Evolutionary conservation across 2,888 invertebrate genomes (phyloP), one percentile per base, ranked within the genome.

Genomic region (Ennomos erosarius): DNA sequence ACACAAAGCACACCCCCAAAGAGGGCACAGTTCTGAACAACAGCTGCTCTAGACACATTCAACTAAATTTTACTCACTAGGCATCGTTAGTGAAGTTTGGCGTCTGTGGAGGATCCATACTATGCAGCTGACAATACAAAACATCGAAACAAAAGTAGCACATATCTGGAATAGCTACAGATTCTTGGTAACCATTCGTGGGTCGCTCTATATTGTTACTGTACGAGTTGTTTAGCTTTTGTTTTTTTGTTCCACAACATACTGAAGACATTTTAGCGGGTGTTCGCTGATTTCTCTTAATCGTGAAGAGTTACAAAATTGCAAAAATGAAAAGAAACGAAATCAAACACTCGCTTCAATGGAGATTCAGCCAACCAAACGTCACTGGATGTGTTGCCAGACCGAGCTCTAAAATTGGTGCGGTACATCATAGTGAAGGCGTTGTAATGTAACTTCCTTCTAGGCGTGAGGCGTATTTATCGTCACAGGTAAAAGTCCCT

Each of bases 141-240:
- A 99, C 98, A 93, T 99, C 99, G 94, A 99, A 99, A 95, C 99
- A 99, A 93, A 97, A 99, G 94, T 97, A 98, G 87, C 98, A 98
- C 99, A 99, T 99, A 88, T 99, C 99, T 67, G 97, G 96, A 86
- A 96, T 95, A 73, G 97, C 98, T 72, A 98, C 96, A 73, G 88
- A 81, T 70, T 92, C 92, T 76, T 89, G 85, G 80, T 89, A 88
- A 78, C 92, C 92, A 81, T 93, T 91, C 74, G 90, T 78, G 76
- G 92, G 91, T 85, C 94, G 93, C 73, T 94, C 94, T 79, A 94
- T 92, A 73, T 90, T 90, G 74, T 94, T 90, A 74, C 92, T 93
- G 76, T 83, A 90, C 1, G 87, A 86, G 76, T 96, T 96, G 90
- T 96, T 97, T 69, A 98, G 93, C 93, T 98, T 98, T 89, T 97